Conservation (phyloP, 2,888 invertebrate species). For the Latheticus oryzae region DNA sequence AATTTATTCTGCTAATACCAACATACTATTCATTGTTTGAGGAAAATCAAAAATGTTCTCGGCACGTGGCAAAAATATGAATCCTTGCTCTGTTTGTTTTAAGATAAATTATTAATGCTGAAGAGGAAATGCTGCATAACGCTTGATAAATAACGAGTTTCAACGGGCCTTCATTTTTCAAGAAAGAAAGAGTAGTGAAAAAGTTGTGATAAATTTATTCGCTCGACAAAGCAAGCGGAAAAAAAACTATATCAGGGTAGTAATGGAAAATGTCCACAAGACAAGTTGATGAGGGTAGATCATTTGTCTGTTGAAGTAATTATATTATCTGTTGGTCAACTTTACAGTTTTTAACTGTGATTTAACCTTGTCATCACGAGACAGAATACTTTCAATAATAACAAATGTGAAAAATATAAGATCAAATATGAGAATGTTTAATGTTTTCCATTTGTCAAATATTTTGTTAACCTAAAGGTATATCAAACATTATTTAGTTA, state of each 20-base stretch:
- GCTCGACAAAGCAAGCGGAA: constrained; percentile 18
- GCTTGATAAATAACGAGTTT: constrained; percentile 36
- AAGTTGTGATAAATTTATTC: constrained; percentile 31
- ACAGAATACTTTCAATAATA: too few relatives aligned
- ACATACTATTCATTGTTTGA: background rate
- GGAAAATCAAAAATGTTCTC: constrained; percentile 12
- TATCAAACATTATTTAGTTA: too few relatives aligned
- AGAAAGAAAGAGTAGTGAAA: background rate
- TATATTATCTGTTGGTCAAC: too few relatives aligned
- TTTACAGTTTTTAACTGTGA: too few relatives aligned
- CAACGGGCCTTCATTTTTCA: constrained; percentile 29
- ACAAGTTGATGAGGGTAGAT: constrained; percentile 6
- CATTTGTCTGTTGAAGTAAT: too few relatives aligned
- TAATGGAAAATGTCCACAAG: constrained; percentile 8
- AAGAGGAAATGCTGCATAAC: constrained; percentile 27
- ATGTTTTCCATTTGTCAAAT: too few relatives aligned
- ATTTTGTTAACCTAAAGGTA: too few relatives aligned
- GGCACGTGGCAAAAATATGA: constrained; percentile 4
- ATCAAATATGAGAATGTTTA: too few relatives aligned
- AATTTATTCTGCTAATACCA: constrained; percentile 6
- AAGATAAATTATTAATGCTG: constrained; percentile 23
- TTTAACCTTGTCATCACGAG: too few relatives aligned
- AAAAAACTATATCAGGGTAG: background rate
- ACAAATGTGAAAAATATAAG: too few relatives aligned
- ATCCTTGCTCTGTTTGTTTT: constrained; percentile 3